Evolutionary conservation across 2,888 invertebrate genomes (phyloP).

Genomic region (Pocota personata): DNA sequence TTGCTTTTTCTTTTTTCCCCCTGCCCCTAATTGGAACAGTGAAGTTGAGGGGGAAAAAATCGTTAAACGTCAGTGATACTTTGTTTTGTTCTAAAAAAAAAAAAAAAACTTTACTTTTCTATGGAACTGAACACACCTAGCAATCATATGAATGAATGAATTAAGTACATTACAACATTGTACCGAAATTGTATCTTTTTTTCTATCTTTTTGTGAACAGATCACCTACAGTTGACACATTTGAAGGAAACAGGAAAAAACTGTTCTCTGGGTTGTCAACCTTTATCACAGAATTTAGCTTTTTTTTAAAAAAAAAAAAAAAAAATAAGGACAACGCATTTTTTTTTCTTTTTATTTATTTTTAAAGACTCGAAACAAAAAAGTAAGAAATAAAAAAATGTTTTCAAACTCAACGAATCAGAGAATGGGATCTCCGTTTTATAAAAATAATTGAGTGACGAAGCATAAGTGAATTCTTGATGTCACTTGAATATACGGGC

Average conservation of each 20-base stretch:
- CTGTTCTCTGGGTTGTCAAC: neutral
- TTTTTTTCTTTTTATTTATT: neutral
- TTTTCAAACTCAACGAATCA: neutral
- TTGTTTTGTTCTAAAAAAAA: too few relatives aligned
- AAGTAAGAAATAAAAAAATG: neutral
- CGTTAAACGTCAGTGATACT: neutral
- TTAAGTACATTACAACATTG: constrained; percentile 23
- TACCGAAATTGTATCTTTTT: neutral
- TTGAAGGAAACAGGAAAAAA: neutral
- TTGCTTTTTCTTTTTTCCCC: constrained; percentile 27
- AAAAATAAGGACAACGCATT: constrained; percentile 2
- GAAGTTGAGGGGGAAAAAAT: neutral
- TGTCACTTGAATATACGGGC: constrained; percentile 28
- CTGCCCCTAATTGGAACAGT: neutral
- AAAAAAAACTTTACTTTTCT: neutral
- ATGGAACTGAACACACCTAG: neutral
- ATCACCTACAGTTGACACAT: neutral
- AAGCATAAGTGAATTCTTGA: constrained; percentile 53
- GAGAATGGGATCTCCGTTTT: neutral
- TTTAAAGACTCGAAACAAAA: neutral
- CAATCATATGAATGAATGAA: constrained; percentile 20
- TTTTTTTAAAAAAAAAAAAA: neutral
- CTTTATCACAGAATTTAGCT: constrained; percentile 8
- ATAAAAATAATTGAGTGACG: constrained; percentile 57
- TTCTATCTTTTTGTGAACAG: neutral